Evolutionary conservation across 92 coral and sea anemone species (phyloP).

Genomic region (Palythoa heliodiscus): DNA sequence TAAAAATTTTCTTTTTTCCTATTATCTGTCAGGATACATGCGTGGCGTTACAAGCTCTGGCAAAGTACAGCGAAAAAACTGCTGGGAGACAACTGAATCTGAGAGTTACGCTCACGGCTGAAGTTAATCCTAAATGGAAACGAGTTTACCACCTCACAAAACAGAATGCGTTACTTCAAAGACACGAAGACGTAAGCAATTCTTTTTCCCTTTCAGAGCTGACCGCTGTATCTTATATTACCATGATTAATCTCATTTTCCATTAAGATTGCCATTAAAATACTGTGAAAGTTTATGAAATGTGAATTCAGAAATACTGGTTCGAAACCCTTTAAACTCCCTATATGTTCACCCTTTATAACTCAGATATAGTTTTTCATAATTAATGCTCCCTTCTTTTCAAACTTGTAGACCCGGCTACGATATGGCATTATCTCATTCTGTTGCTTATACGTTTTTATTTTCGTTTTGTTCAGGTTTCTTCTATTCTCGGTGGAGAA

Average conservation of each 20-base stretch:
- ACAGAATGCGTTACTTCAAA: conserved; percentile 77
- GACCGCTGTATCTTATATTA: too few relatives aligned
- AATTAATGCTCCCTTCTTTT: too few relatives aligned
- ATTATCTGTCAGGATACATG: conserved; percentile 79
- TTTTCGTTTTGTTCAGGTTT: conserved; percentile 50
- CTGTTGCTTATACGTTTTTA: background rate
- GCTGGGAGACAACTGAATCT: conserved; percentile 78
- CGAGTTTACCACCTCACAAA: conserved; percentile 58
- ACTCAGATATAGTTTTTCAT: too few relatives aligned
- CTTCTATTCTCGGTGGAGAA: conserved; percentile 72
- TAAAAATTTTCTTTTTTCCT: background rate
- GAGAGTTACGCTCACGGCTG: conserved; percentile 77
- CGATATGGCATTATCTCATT: background rate
- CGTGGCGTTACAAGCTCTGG: conserved; percentile 95
- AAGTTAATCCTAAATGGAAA: conserved; percentile 73
- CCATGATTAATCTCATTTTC: background rate
- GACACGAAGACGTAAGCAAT: conserved; percentile 80
- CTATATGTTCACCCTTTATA: too few relatives aligned
- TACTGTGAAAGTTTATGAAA: too few relatives aligned
- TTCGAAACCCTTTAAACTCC: too few relatives aligned
- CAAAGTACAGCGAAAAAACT: conserved; percentile 91
- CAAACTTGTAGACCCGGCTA: too few relatives aligned
- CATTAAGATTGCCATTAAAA: too few relatives aligned
- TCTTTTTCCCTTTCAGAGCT: background rate
- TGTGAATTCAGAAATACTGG: too few relatives aligned